Percentiles rank a stretch among this genome's conserved stretches.
These are phyloP conservation scores for Nanorana parkeri DNA, from an alignment of 2,113 vertebrate genomes.

Conservation along the genomic window DNA sequence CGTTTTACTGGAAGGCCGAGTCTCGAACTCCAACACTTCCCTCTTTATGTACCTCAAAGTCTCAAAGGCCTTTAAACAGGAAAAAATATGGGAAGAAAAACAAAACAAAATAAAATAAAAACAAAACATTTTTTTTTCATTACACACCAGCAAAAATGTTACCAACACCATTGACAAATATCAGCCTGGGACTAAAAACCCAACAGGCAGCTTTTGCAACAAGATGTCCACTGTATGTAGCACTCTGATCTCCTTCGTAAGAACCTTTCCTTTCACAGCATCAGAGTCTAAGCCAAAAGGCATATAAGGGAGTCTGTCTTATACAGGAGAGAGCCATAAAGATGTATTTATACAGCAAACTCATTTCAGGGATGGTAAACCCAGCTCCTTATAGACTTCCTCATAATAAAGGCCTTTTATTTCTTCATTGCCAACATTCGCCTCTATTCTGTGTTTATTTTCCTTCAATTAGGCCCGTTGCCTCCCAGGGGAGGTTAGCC, in stretches of 20 bases:
- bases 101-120: background rate
- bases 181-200: constrained; percentile 20
- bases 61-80: background rate
- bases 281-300: constrained; percentile 30
- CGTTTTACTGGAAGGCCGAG: too few species aligned
- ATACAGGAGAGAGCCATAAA: constrained; percentile 44
- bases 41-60: too few species aligned
- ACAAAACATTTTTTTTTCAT: background rate
- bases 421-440: constrained; percentile 39
- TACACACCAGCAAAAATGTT: constrained; percentile 21
- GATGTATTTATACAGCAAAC: constrained; percentile 51
- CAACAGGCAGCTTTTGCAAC: constrained; percentile 27
- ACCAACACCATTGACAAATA: constrained; percentile 11
- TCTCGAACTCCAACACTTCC: too few species aligned
- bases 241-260: constrained; percentile 42
- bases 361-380: constrained; percentile 53
- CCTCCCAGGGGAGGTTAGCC: constrained; percentile 36
- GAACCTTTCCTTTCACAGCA: constrained; percentile 45
- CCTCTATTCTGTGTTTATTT: constrained; percentile 47
- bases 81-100: background rate
- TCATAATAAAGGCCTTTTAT: constrained; percentile 38
- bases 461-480: constrained; percentile 46
- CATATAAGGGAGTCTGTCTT: constrained; percentile 47
- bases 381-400: constrained; percentile 46
- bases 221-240: constrained; percentile 39